These are phyloP conservation scores for Hippocampus comes DNA, from an alignment of 2,113 vertebrate species.

Conservation along the genomic window DNA sequence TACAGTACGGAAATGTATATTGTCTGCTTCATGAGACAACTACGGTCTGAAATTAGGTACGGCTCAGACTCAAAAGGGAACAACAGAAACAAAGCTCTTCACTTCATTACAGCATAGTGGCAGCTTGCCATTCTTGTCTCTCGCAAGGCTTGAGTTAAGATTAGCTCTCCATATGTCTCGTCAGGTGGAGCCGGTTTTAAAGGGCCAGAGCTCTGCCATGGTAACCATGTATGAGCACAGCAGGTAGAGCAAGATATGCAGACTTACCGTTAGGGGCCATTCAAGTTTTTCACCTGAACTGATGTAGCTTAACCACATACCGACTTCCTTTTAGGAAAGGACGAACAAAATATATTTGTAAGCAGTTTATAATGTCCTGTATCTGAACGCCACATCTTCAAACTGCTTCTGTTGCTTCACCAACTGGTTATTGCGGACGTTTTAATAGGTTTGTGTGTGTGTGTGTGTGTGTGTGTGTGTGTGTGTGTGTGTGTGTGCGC, in stretches of 20 bases:
- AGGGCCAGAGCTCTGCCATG: constrained; percentile 59
- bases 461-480: background rate
- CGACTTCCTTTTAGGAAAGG: background rate
- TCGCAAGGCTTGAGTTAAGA: constrained; percentile 75
- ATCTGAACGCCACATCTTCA: background rate
- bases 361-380: background rate
- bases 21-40: background rate
- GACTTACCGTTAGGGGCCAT: background rate
- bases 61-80: background rate
- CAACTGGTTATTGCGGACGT: constrained; percentile 21
- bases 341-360: background rate
- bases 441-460: constrained; percentile 9
- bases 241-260: background rate
- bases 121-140: constrained; percentile 70
- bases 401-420: background rate
- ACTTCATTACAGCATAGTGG: constrained; percentile 58
- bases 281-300: background rate
- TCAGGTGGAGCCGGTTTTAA: constrained; percentile 70
- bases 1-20: background rate
- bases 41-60: constrained; percentile 4
- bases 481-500: background rate
- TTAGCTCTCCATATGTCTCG: constrained; percentile 80
- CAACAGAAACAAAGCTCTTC: constrained; percentile 25
- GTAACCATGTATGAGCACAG: constrained; percentile 7
- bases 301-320: background rate